Conservation (phyloP, 2,888 invertebrate genomes). For the Apotomis turbidana region DNA sequence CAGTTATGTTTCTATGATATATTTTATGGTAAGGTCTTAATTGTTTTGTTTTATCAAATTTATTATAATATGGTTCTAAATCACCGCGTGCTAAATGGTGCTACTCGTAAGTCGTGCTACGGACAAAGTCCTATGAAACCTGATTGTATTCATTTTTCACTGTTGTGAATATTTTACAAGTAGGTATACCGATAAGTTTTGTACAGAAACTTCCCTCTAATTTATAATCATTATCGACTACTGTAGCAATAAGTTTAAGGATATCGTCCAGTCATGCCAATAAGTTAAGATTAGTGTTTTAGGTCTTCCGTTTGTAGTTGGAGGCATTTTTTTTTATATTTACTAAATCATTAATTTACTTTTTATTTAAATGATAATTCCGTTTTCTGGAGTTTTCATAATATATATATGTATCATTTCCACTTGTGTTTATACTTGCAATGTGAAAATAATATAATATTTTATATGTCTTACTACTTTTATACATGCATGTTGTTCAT, state of each 20-base stretch:
- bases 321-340: not conserved
- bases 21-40: slow-evolving; percentile 29
- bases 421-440: too few species aligned
- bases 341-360: not conserved
- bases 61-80: slow-evolving; percentile 49
- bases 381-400: slow-evolving; percentile 12
- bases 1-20: slow-evolving; percentile 36
- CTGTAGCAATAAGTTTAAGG: slow-evolving; percentile 57
- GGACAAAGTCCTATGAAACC: slow-evolving; percentile 74
- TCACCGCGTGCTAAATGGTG: slow-evolving; percentile 66
- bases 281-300: slow-evolving; percentile 68
- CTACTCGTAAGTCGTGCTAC: slow-evolving; percentile 73
- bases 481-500: too few species aligned
- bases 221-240: slow-evolving; percentile 51
- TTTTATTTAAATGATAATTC: slow-evolving; percentile 1
- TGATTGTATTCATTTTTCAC: slow-evolving; percentile 68
- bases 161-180: slow-evolving; percentile 70
- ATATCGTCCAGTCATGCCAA: slow-evolving; percentile 80
- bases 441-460: too few species aligned
- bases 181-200: slow-evolving; percentile 62
- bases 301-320: slow-evolving; percentile 14
- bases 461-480: too few species aligned
- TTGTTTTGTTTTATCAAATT: slow-evolving; percentile 16
- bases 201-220: slow-evolving; percentile 66
- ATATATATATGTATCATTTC: too few species aligned